These are phyloP conservation scores for Aporrectodea caliginosa DNA, from an alignment of 1,140 invertebrate species.

Conservation along the genomic window DNA sequence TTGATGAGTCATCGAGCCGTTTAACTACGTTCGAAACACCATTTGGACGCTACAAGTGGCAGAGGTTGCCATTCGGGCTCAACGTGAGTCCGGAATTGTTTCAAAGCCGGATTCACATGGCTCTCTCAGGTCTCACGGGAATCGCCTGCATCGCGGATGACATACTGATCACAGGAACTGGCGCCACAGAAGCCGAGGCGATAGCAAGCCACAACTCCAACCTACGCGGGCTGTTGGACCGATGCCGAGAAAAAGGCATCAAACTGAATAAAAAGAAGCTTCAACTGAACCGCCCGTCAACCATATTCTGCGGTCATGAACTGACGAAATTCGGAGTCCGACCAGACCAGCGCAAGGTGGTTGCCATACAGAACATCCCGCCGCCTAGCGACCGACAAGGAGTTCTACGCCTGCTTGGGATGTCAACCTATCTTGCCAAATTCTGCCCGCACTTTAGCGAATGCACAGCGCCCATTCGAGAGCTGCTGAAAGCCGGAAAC, in stretches of 20 bases:
- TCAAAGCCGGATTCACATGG: constrained; percentile 40
- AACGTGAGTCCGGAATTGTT: constrained; percentile 42
- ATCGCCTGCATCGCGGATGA: constrained; percentile 51
- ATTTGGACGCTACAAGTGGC: constrained; percentile 36
- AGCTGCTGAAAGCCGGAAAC: constrained; percentile 16
- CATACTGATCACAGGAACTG: constrained; percentile 17
- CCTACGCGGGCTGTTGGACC: constrained; percentile 40
- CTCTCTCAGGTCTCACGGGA: constrained; percentile 45
- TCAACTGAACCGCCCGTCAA: constrained; percentile 12
- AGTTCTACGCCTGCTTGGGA: constrained; percentile 37
- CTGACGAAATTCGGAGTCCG: constrained; percentile 48
- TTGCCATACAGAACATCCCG: constrained; percentile 41
- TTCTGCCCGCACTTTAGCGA: constrained; percentile 33
- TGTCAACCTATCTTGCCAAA: constrained; percentile 37
- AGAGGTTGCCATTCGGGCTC: constrained; percentile 35
- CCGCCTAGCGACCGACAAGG: constrained; percentile 33
- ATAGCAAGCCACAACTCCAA: constrained; percentile 10
- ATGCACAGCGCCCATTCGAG: constrained; percentile 12
- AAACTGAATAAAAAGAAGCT: constrained; percentile 50
- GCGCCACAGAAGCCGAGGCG: neutral
- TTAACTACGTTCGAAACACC: constrained; percentile 38
- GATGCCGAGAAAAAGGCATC: constrained; percentile 45
- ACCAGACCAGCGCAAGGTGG: constrained; percentile 49
- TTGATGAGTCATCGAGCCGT: constrained; percentile 37
- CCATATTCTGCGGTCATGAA: constrained; percentile 37